Percentiles rank a stretch among this genome's conserved stretches.
Evolutionary conservation across 2,113 vertebrate species (phyloP).

Genomic region (Aldabrachelys gigantea): DNA sequence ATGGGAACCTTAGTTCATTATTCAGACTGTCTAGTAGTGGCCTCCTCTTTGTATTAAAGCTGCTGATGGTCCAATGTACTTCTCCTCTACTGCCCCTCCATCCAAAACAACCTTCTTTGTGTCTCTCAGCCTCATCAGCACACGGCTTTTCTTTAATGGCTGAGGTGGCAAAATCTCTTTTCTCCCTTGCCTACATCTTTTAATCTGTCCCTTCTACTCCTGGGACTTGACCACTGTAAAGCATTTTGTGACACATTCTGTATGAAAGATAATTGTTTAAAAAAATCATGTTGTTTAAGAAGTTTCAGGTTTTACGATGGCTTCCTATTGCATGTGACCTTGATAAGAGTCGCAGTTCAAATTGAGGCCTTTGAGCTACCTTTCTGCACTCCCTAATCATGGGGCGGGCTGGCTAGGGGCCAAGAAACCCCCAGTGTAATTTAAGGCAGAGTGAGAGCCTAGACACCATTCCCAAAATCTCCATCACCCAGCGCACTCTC

Average conservation of each 20-base stretch:
- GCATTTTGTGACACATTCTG: not conserved
- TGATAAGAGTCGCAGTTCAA: not conserved
- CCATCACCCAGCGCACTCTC: fast-evolving
- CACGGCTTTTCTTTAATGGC: not conserved
- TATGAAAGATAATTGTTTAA: not conserved
- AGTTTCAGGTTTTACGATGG: not conserved
- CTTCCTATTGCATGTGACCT: not conserved
- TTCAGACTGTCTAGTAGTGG: not conserved
- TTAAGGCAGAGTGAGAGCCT: not conserved
- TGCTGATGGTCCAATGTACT: not conserved
- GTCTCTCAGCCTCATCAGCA: fast-evolving
- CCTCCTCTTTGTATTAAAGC: not conserved
- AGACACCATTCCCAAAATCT: not conserved
- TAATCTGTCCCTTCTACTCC: constrained; percentile 38
- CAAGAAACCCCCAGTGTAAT: not conserved
- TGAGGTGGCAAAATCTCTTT: not conserved
- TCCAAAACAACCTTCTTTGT: not conserved
- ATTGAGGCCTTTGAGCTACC: not conserved
- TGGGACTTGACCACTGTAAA: constrained; percentile 33
- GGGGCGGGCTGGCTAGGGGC: not conserved
- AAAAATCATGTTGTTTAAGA: not conserved
- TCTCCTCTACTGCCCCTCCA: not conserved
- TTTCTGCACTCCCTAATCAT: not conserved
- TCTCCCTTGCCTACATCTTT: not conserved
- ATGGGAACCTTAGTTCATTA: not conserved